phyloP scores from a whole-genome alignment of 2,113 vertebrate genomes.

The Lycocorax pyrrhopterus region DNA sequence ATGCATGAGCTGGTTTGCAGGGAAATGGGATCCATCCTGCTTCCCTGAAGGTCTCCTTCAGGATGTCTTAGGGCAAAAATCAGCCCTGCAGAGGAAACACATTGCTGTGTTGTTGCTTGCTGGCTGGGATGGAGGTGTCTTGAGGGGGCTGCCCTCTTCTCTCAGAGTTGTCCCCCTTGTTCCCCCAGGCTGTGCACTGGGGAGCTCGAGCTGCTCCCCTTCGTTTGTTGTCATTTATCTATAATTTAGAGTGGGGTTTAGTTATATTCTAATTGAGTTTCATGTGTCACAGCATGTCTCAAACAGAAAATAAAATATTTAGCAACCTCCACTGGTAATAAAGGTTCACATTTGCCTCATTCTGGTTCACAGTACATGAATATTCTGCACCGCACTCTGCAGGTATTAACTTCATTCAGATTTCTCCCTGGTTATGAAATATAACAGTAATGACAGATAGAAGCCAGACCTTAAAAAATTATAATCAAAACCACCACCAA shows the following conservation, averaged over 20 bases:
- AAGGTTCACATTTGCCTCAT: conserved; percentile 58
- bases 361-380: conserved; percentile 49
- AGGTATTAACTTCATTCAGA: conserved; percentile 64
- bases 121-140: background rate
- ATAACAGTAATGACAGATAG: conserved; percentile 28
- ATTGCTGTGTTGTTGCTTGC: background rate
- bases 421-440: conserved; percentile 51
- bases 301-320: conserved; percentile 69
- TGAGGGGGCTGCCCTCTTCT: background rate
- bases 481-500: background rate
- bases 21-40: background rate
- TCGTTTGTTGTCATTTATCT: conserved; percentile 34
- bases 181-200: background rate
- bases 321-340: conserved; percentile 62
- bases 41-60: background rate
- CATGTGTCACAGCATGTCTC: conserved; percentile 42
- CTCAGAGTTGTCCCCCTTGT: background rate
- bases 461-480: conserved; percentile 18
- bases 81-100: background rate
- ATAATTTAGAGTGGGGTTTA: conserved; percentile 29
- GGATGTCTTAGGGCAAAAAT: background rate
- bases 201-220: background rate
- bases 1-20: background rate
- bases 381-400: background rate
- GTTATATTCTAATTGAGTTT: conserved; percentile 55